A percentile compares a stretch with the other conserved stretches of the same genome.
Evolutionary conservation across 1,140 invertebrate genomes (phyloP).

Genomic region (Scaptomyza pallida): DNA sequence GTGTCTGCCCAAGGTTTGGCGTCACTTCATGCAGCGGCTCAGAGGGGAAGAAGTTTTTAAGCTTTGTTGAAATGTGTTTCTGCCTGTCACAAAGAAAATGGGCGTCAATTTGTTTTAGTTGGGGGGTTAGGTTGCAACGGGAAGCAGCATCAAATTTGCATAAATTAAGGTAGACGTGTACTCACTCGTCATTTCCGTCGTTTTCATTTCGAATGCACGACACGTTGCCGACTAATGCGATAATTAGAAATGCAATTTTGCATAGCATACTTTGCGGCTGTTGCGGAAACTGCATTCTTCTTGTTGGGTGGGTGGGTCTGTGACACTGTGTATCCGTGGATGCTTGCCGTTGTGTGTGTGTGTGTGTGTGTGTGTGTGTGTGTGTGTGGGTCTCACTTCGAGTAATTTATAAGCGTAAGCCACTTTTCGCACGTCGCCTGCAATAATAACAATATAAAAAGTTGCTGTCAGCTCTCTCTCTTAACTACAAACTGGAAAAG

Average conservation of each 20-base stretch:
- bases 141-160: slow-evolving; percentile 52
- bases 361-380: background rate
- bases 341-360: background rate
- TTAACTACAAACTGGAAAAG: slow-evolving; percentile 54
- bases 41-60: slow-evolving; percentile 74
- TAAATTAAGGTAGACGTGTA: slow-evolving; percentile 59
- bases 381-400: slow-evolving; percentile 40
- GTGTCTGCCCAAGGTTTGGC: background rate
- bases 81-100: slow-evolving; percentile 19
- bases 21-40: slow-evolving; percentile 40
- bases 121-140: background rate
- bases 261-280: slow-evolving; percentile 72
- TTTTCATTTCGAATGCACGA: slow-evolving; percentile 76
- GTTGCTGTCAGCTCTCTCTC: slow-evolving; percentile 66
- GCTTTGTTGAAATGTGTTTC: slow-evolving; percentile 61
- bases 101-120: slow-evolving; percentile 4
- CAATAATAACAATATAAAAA: slow-evolving; percentile 65
- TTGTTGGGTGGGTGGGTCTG: no score
- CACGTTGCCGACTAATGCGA: slow-evolving; percentile 79
- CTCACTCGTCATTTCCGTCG: slow-evolving; percentile 63
- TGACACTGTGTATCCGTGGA: no score
- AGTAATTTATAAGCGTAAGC: slow-evolving; percentile 73
- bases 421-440: slow-evolving; percentile 66
- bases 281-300: slow-evolving; percentile 60
- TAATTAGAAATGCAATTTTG: slow-evolving; percentile 84